Percentiles rank a stretch among this genome's conserved stretches.
Evolutionary conservation across 1,140 invertebrate species (phyloP).

Genomic region (Cyclina sinensis): DNA sequence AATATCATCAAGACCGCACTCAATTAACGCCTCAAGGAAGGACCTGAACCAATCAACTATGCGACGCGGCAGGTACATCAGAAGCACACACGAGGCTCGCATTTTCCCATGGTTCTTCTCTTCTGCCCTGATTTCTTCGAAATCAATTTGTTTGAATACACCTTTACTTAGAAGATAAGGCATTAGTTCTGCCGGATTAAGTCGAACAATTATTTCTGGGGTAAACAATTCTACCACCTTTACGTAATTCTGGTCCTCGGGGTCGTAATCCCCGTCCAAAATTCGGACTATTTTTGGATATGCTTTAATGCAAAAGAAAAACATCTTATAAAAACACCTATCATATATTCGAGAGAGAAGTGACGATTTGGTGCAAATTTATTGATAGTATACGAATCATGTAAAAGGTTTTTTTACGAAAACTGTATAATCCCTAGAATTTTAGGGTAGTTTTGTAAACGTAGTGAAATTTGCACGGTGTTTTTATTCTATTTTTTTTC

Average conservation of each 20-base stretch:
- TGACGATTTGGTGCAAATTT: too few relatives aligned
- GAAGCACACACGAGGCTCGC: neutral
- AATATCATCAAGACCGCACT: neutral
- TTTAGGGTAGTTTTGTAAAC: too few relatives aligned
- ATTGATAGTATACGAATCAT: too few relatives aligned
- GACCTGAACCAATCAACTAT: neutral
- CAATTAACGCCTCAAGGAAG: neutral
- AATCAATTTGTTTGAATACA: neutral
- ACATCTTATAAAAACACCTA: too few relatives aligned
- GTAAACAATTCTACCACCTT: constrained; percentile 3
- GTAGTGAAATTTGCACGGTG: too few relatives aligned
- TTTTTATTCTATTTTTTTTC: too few relatives aligned
- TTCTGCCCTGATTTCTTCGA: neutral
- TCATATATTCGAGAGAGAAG: too few relatives aligned
- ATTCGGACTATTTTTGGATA: constrained; percentile 19
- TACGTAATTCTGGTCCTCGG: neutral
- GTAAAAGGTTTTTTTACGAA: too few relatives aligned
- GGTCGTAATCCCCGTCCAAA: constrained; percentile 10
- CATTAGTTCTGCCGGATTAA: neutral
- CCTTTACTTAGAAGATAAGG: neutral
- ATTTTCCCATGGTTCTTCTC: constrained; percentile 3
- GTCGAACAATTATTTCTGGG: neutral
- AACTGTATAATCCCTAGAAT: too few relatives aligned
- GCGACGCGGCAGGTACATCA: constrained; percentile 10
- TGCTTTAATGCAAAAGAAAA: neutral